Percentiles rank a stretch among this genome's conserved stretches.
phyloP scores from a whole-genome alignment of 1,140 invertebrate species.

The Caenorhabditis inopinata region DNA sequence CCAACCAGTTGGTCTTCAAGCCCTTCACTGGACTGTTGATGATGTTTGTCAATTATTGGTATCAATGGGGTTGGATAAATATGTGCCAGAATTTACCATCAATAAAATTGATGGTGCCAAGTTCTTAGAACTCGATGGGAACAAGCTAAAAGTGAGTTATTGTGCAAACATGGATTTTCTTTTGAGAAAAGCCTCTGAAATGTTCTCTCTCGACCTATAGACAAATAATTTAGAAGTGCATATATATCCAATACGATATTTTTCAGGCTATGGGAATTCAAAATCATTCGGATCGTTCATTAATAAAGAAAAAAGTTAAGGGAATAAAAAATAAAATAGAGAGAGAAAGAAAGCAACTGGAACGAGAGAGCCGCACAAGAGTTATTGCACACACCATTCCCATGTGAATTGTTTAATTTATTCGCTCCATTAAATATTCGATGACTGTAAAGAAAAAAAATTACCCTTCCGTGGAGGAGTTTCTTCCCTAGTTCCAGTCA shows the following conservation, averaged over 20 bases:
- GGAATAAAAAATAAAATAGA: constrained; percentile 62
- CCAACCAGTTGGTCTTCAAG: constrained; percentile 53
- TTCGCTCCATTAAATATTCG: too few species aligned
- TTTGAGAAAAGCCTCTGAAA: neutral
- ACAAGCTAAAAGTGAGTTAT: constrained; percentile 60
- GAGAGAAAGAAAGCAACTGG: constrained; percentile 59
- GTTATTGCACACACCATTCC: constrained; percentile 26
- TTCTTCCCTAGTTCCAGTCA: neutral
- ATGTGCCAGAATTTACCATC: constrained; percentile 65
- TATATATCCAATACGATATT: neutral
- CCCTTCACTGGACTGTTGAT: constrained; percentile 61
- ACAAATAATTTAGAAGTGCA: neutral
- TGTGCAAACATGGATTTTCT: too few species aligned
- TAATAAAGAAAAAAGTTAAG: constrained; percentile 66
- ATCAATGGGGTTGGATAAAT: constrained; percentile 65
- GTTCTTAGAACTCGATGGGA: constrained; percentile 63
- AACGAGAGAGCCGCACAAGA: constrained; percentile 59
- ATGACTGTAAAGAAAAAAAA: too few species aligned
- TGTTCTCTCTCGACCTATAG: neutral
- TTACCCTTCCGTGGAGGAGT: too few species aligned
- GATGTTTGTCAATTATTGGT: constrained; percentile 65
- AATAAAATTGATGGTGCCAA: constrained; percentile 64
- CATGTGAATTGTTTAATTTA: neutral
- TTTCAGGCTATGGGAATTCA: constrained; percentile 64
- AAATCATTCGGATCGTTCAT: constrained; percentile 63